Conservation (phyloP, 2,113 vertebrate genomes). For the Elephantulus edwardii region DNA sequence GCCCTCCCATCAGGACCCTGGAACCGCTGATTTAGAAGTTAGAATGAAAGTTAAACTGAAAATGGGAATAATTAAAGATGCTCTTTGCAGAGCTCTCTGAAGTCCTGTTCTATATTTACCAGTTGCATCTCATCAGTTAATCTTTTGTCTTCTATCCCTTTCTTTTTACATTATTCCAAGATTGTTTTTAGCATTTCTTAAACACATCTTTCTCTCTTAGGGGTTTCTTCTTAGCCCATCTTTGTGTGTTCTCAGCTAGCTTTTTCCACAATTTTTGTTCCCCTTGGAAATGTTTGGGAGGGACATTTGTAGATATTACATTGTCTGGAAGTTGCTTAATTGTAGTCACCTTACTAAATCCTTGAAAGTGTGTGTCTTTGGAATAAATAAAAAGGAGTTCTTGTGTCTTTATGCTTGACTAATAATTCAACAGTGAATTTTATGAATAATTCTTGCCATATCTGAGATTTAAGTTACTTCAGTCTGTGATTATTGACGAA, state of each 20-base stretch:
- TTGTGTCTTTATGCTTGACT: not conserved
- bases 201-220: not conserved
- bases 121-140: not conserved
- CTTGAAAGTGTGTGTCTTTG: not conserved
- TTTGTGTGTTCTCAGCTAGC: not conserved
- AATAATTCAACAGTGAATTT: not conserved
- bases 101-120: not conserved
- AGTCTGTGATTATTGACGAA: not conserved
- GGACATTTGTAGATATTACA: not conserved
- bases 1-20: not conserved
- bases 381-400: conserved; percentile 2
- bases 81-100: not conserved
- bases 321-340: not conserved
- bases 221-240: not conserved
- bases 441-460: not conserved
- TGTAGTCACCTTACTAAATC: not conserved
- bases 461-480: conserved; percentile 27
- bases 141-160: not conserved
- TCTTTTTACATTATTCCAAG: not conserved
- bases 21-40: not conserved
- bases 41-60: not conserved
- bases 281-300: not conserved
- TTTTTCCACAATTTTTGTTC: not conserved
- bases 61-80: not conserved
- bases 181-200: not conserved